Evolutionary conservation across 2,888 invertebrate genomes (phyloP).

Genomic region (Gymnoscelis rufifasciata): DNA sequence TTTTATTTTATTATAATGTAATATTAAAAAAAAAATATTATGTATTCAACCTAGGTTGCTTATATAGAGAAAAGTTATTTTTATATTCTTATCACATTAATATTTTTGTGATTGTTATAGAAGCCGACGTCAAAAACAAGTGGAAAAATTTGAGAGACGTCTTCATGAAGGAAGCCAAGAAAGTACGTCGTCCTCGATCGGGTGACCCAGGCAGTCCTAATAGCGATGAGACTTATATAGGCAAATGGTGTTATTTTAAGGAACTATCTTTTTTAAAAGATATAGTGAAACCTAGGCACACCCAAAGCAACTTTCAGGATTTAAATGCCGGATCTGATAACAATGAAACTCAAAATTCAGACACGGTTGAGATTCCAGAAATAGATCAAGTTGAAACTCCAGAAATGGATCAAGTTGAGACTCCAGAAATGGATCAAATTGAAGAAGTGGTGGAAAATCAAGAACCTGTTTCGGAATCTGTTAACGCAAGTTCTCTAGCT

Average conservation of each 20-base stretch:
- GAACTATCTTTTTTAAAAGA: slow-evolving; percentile 18
- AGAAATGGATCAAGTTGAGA: slow-evolving; percentile 18
- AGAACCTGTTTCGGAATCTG: slow-evolving; percentile 21
- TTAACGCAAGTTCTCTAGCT: slow-evolving; percentile 9
- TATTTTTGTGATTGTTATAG: slow-evolving; percentile 18
- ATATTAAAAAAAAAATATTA: slow-evolving; percentile 1
- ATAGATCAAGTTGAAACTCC: slow-evolving; percentile 14
- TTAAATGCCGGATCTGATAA: slow-evolving; percentile 17
- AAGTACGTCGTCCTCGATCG: slow-evolving; percentile 24
- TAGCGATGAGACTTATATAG: slow-evolving; percentile 20
- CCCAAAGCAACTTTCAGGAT: slow-evolving; percentile 17
- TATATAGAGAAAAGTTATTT: slow-evolving; percentile 14
- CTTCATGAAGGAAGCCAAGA: slow-evolving; percentile 24
- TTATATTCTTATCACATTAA: slow-evolving; percentile 15
- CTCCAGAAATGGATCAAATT: slow-evolving; percentile 16
- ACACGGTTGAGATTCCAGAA: slow-evolving; percentile 14
- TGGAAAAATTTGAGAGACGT: slow-evolving; percentile 25
- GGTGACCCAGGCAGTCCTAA: slow-evolving; percentile 28
- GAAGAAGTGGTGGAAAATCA: slow-evolving; percentile 11
- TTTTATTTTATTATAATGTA: slow-evolving; percentile 8
- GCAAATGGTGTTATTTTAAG: slow-evolving; percentile 19
- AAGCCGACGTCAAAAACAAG: slow-evolving; percentile 21
- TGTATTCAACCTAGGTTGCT: slow-evolving; percentile 1
- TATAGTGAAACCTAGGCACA: slow-evolving; percentile 19
- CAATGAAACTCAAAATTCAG: slow-evolving; percentile 20